Evolutionary conservation across 1,140 invertebrate genomes (phyloP).

Genomic region (Adelges cooleyi): DNA sequence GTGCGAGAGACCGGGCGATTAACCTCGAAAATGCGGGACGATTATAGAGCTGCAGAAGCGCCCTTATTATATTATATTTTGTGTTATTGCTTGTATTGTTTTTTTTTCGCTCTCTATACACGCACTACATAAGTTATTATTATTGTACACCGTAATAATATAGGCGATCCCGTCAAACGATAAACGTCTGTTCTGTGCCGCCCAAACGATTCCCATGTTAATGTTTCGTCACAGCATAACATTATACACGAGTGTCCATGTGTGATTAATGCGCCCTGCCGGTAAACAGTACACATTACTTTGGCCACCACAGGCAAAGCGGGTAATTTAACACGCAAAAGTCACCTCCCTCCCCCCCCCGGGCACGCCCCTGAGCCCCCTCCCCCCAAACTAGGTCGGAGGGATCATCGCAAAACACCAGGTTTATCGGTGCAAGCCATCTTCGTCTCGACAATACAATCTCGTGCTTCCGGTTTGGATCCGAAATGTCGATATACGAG

Average conservation of each 20-base stretch:
- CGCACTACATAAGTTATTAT: background rate
- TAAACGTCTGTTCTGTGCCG: constrained; percentile 24
- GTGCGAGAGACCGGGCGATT: too few relatives aligned
- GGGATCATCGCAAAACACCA: too few relatives aligned
- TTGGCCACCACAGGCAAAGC: too few relatives aligned
- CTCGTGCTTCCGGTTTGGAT: too few relatives aligned
- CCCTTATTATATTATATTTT: constrained; percentile 5
- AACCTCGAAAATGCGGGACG: constrained; percentile 24
- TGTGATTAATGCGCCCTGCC: background rate
- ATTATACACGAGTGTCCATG: constrained; percentile 17
- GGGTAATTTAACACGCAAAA: constrained; percentile 21
- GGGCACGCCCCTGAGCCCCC: too few relatives aligned
- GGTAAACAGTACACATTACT: background rate
- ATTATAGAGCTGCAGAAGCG: constrained; percentile 2
- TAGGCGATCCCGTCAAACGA: background rate
- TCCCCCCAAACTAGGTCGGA: too few relatives aligned
- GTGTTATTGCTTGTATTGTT: background rate
- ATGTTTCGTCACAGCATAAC: too few relatives aligned
- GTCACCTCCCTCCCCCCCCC: background rate
- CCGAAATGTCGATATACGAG: too few relatives aligned
- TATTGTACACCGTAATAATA: background rate
- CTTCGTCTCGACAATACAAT: too few relatives aligned
- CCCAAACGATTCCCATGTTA: constrained; percentile 3
- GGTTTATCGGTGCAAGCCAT: too few relatives aligned
- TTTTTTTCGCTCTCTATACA: background rate